Evolutionary conservation across 2,888 invertebrate genomes (phyloP), one percentile per base, ranked within the genome.

Genomic region (Netelia melanura): DNA sequence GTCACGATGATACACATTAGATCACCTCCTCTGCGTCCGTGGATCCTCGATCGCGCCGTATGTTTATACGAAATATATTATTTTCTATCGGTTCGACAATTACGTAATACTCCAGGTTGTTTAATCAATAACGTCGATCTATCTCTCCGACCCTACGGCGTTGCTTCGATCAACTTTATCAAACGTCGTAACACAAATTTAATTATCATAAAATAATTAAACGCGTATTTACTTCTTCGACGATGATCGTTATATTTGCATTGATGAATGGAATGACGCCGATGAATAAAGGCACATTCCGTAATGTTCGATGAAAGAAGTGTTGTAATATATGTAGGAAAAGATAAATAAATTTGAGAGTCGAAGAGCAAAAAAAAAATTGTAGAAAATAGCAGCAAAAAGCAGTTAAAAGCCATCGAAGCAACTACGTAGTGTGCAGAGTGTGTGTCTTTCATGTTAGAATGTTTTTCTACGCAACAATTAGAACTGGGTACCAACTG

Each of bases 401-500:
- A 86, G 79, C 83, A 75, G 23, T 83, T 70, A 58, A 70, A 84
- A 86, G 81, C 82, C 71, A 86, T 90, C 90, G 90, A 92, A 91
- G 91, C 92, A 91, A 91, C 91, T 92, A 91, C 90, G 90, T 89
- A 91, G 87, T 89, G 87, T 84, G 86, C 87, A 85, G 64, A 85
- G 71, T 81, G 68, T 77, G 56, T 84, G 65, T 81, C 83, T 65
- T 70, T 61, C 17, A 1, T 61, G 10, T 67, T 23, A 81, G 17
- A 76, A 76, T 83, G 72, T 56, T 65, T 23, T 61, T 79, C 90
- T 91, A 92, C 88, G 88, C 88, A 90, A 90, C 89, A 87, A 90
- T 89, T 86, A 89, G 77, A 78, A 80, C 70, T 88, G 90, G 91
- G 88, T 92, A 93, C 93, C 93, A 92, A 92, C 93, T 93, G 93